Evolutionary conservation across 2,888 invertebrate species (phyloP).

Genomic region (Hypomecis atomaria): DNA sequence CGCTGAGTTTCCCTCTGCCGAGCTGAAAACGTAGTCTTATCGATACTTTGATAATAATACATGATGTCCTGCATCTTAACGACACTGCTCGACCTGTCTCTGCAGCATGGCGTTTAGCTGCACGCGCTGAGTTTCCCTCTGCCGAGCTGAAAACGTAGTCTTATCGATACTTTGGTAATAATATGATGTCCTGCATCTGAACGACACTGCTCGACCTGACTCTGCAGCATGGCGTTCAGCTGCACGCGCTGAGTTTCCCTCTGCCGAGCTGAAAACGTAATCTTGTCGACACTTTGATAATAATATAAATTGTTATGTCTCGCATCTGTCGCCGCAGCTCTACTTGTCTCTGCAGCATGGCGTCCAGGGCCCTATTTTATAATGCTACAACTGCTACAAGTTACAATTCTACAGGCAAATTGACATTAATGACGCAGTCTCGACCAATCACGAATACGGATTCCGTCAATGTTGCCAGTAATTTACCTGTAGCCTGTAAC

Average conservation of each 20-base stretch:
- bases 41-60: too few species aligned
- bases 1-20: too few species aligned
- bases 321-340: constrained; percentile 85
- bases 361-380: too few species aligned
- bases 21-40: too few species aligned
- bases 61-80: constrained; percentile 85
- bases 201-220: constrained; percentile 82
- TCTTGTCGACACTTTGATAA: too few species aligned
- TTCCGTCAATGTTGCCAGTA: too few species aligned
- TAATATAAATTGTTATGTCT: constrained; percentile 83
- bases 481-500: too few species aligned
- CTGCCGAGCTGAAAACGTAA: constrained; percentile 76
- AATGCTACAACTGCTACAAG: too few species aligned
- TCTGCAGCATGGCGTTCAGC: constrained; percentile 79
- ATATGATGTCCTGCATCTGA: constrained; percentile 85
- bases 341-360: constrained; percentile 81
- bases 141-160: constrained; percentile 58
- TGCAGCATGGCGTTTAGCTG: constrained; percentile 82
- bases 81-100: constrained; percentile 83
- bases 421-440: too few species aligned
- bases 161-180: too few species aligned
- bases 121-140: constrained; percentile 73
- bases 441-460: too few species aligned
- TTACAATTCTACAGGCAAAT: too few species aligned
- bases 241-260: constrained; percentile 77